Conservation (phyloP, 2,888 invertebrate genomes). For the Eurytoma californica region DNA sequence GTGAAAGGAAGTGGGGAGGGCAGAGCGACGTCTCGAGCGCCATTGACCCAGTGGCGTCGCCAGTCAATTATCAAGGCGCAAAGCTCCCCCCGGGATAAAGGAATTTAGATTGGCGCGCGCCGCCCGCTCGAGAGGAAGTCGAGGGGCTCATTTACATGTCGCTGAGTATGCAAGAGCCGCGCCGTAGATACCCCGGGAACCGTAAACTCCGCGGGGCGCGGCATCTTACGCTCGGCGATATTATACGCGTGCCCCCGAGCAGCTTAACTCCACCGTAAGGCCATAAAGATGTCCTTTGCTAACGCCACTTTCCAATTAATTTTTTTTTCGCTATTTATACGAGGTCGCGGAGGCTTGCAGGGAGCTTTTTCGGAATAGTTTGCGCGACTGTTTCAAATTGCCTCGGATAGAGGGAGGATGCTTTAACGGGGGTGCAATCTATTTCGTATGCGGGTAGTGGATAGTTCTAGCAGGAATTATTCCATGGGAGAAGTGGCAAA, state of each 20-base stretch:
- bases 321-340: too few relatives aligned
- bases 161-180: conserved; percentile 20
- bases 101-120: conserved; percentile 38
- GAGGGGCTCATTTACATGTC: conserved; percentile 37
- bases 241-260: neutral
- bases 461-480: too few relatives aligned
- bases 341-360: too few relatives aligned
- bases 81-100: conserved; percentile 19
- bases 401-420: too few relatives aligned
- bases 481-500: too few relatives aligned
- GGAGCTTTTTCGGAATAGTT: too few relatives aligned
- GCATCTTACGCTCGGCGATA: neutral
- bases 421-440: too few relatives aligned
- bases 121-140: neutral
- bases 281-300: too few relatives aligned
- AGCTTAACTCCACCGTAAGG: neutral
- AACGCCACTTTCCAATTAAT: too few relatives aligned
- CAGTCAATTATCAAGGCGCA: conserved; percentile 31
- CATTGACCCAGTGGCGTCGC: conserved; percentile 23
- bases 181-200: conserved; percentile 29
- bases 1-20: neutral
- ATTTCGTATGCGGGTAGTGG: too few relatives aligned
- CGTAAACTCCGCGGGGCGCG: conserved; percentile 27
- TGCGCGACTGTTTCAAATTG: too few relatives aligned
- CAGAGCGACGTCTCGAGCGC: neutral